Evolutionary conservation across 2,113 vertebrate species (phyloP), one percentile per base, ranked within the genome.

Genomic region (Tachycineta bicolor): DNA sequence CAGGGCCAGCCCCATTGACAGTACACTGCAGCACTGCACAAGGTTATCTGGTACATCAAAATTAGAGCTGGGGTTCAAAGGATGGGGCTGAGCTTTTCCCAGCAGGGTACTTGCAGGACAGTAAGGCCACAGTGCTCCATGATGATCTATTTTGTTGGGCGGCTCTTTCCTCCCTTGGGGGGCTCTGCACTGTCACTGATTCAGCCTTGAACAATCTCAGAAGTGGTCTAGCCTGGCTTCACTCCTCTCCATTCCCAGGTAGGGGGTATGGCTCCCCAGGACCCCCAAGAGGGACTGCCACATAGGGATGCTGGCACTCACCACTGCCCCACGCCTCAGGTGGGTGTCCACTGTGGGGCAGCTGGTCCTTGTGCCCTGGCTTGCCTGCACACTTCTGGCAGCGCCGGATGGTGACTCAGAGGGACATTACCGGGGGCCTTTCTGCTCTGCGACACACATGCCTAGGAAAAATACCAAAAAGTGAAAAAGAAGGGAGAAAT

Each of bases 301-400:
- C 5, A 0, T 5, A 49, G 53, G n/a, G 21, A 43, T 69, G 7
- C 53, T 64, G 59, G 17, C 28, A 82, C 20, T 29, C 11, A 2
- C 28, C 28, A 34, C 43, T 5, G 3, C 26, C 60, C 50, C 43
- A 18, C 0, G 0, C 1, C 5, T 34, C 0, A 0, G 23, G 14
- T 12, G 24, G 37, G 47, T 11, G 10, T 37, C 47, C 33, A 18
- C 0, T 1, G 17, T 52, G 46, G n/a, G 46, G 22, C 15, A 73
- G 52, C 43, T 9, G 4, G 33, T 86, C 23, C 68, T 47, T 5
- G 2, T 11, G 9, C 46, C 41, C 68, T 2, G 6, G 25, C 63
- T 73, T 63, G 79, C 71, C 63, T 43, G 31, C 41, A 70, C 49
- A 33, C 26, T 83, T 23, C 31, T 43, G 71, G 56, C 63, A 56